Evolutionary conservation across 2,113 vertebrate genomes (phyloP).

Genomic region (Orthonyx spaldingii): DNA sequence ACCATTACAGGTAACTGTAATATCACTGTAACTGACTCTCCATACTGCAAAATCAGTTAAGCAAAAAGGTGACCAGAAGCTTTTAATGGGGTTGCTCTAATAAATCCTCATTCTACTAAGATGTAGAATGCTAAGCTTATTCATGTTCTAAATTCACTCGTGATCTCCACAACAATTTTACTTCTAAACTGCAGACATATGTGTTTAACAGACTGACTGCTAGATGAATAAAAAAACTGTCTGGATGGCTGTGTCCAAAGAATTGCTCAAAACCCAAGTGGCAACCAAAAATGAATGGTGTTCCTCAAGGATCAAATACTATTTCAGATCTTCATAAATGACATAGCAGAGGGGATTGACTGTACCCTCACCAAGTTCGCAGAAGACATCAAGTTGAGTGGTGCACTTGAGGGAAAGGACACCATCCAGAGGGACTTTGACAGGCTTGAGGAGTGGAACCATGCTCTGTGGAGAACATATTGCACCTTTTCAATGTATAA

Average conservation of each 20-base stretch:
- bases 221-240: not conserved
- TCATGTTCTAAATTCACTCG: not conserved
- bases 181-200: not conserved
- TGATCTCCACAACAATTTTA: not conserved
- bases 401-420: not conserved
- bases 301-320: not conserved
- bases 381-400: not conserved
- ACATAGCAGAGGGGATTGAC: not conserved
- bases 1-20: not conserved
- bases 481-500: not conserved
- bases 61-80: not conserved
- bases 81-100: not conserved
- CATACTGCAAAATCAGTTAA: slow-evolving; percentile 50
- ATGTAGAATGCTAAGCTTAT: not conserved
- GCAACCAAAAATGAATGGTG: not conserved
- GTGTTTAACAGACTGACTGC: not conserved
- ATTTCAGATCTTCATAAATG: not conserved
- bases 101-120: not conserved
- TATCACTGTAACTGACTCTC: slow-evolving; percentile 26
- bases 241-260: not conserved
- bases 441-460: not conserved
- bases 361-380: not conserved
- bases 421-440: not conserved
- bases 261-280: not conserved
- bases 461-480: accelerated